phyloP scores from a whole-genome alignment of 2,113 vertebrate species.

The Atrichornis clamosus region DNA sequence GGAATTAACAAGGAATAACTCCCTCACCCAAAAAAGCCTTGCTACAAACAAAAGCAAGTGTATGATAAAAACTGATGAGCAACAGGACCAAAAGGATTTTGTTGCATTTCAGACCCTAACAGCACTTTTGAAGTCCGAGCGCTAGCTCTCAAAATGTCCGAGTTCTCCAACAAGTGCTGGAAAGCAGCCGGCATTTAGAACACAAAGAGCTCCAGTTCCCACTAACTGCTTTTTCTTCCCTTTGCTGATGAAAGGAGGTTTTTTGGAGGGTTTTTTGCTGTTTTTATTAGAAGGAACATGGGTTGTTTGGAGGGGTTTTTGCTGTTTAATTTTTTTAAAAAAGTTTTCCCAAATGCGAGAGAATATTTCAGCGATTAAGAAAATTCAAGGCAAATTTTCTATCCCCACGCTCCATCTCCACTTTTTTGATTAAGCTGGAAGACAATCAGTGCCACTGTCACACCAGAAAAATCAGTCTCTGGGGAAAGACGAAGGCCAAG shows the following conservation, averaged over 20 bases:
- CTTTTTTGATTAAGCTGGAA: neutral
- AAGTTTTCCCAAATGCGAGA: neutral
- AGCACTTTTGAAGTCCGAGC: neutral
- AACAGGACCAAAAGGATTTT: neutral
- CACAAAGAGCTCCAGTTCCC: neutral
- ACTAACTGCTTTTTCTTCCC: neutral
- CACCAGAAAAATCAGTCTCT: neutral
- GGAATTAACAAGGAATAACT: neutral
- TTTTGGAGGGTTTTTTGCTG: neutral
- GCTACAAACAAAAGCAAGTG: rapidly evolving
- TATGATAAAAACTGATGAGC: neutral
- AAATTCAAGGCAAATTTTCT: neutral
- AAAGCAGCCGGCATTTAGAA: neutral
- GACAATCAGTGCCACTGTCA: neutral
- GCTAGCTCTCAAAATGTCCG: neutral
- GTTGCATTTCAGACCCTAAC: neutral
- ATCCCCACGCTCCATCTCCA: neutral
- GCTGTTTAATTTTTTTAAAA: neutral
- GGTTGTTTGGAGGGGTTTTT: neutral
- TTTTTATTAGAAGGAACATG: neutral
- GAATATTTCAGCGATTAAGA: neutral
- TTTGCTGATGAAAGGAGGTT: neutral
- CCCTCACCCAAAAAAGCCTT: neutral
- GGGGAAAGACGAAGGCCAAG: neutral
- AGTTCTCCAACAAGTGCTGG: neutral